These are phyloP conservation scores for Brachyhypopomus gauderio DNA, from an alignment of 2,113 vertebrate species.

Conservation along the genomic window DNA sequence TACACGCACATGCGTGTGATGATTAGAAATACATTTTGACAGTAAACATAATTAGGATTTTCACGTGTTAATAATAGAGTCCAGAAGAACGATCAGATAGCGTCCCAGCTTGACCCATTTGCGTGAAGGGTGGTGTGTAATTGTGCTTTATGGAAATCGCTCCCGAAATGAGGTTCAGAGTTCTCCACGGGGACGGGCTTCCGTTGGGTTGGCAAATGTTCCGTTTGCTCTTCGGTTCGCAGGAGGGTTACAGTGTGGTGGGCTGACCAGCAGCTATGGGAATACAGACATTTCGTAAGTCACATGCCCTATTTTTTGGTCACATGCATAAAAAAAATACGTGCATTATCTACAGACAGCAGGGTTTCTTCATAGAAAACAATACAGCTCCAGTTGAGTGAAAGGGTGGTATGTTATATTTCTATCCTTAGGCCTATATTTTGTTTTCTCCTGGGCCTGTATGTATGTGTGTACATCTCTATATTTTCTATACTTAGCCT, in stretches of 20 bases:
- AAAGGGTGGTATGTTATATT: too few species aligned
- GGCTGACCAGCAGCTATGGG: constrained; percentile 90
- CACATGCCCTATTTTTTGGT: background rate
- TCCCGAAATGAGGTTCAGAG: constrained; percentile 11
- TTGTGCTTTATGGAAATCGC: constrained; percentile 41
- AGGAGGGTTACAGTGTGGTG: constrained; percentile 86
- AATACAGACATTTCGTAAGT: constrained; percentile 25
- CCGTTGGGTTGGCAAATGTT: constrained; percentile 53
- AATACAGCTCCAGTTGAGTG: too few species aligned
- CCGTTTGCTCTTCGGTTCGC: constrained; percentile 49
- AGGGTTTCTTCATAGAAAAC: too few species aligned
- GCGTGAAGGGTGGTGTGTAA: constrained; percentile 10
- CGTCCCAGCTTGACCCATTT: constrained; percentile 19
- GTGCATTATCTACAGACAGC: too few species aligned
- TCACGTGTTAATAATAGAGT: background rate
- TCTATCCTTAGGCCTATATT: too few species aligned
- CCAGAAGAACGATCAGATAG: constrained; percentile 7
- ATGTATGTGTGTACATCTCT: too few species aligned
- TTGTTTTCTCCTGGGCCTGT: too few species aligned
- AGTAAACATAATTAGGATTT: background rate
- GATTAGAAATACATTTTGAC: constrained; percentile 17
- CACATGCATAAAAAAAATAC: too few species aligned
- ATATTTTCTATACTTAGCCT: too few species aligned
- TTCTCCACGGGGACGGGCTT: constrained; percentile 20
- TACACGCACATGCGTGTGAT: constrained; percentile 16